These are phyloP conservation scores for Danio tinwini DNA, from an alignment of 2,797 vertebrate genomes.

Conservation along the genomic window DNA sequence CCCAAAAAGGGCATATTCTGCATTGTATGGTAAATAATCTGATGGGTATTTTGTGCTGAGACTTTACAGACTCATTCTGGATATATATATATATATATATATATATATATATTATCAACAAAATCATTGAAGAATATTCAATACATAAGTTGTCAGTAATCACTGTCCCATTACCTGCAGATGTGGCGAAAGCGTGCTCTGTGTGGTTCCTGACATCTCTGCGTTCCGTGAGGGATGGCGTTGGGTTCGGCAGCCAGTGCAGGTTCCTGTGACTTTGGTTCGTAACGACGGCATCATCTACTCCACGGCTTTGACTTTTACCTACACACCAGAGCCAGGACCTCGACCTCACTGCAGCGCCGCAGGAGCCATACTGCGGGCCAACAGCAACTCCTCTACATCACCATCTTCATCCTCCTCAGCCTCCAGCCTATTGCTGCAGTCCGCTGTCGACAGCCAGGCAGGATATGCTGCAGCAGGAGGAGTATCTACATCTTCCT, in stretches of 20 bases:
- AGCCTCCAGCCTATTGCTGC: conserved; percentile 65
- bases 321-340: conserved; percentile 97
- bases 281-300: conserved; percentile 98
- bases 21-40: too few species aligned
- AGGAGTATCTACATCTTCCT: conserved; percentile 67
- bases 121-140: too few species aligned
- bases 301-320: conserved; percentile 97
- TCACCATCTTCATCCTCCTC: conserved; percentile 72
- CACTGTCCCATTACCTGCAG: conserved; percentile 67
- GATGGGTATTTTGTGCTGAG: too few species aligned
- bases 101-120: too few species aligned
- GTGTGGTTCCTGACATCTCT: conserved; percentile 98
- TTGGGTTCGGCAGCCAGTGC: conserved; percentile 97
- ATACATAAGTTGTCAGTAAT: too few species aligned
- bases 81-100: too few species aligned
- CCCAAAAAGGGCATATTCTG: too few species aligned
- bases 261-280: conserved; percentile 97
- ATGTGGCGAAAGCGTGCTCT: conserved; percentile 96
- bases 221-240: conserved; percentile 98
- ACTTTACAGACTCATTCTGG: too few species aligned
- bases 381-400: conserved; percentile 79
- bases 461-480: conserved; percentile 66
- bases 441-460: conserved; percentile 66
- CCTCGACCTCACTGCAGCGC: conserved; percentile 95
- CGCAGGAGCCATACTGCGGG: conserved; percentile 91